These are phyloP conservation scores for Enteromius thamalakanensis DNA, from an alignment of 2,797 vertebrate genomes.

Conservation along the genomic window DNA sequence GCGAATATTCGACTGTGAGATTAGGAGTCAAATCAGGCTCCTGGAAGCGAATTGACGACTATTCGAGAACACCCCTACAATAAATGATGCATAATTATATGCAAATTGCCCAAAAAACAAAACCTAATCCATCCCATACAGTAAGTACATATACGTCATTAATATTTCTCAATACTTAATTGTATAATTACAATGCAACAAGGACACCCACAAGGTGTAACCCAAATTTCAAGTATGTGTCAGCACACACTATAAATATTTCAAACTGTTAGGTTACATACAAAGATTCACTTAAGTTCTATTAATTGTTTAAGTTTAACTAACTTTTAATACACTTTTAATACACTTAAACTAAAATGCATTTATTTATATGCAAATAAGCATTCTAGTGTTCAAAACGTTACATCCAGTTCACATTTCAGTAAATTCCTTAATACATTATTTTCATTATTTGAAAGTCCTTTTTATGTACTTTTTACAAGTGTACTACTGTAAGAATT, in stretches of 20 bases:
- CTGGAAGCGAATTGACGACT: too few relatives aligned
- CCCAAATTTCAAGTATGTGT: not conserved
- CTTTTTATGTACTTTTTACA: not conserved
- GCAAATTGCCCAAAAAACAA: too few relatives aligned
- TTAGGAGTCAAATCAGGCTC: too few relatives aligned
- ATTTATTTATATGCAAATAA: not conserved
- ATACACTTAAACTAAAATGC: not conserved
- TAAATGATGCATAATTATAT: not conserved
- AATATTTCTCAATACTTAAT: not conserved
- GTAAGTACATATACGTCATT: not conserved
- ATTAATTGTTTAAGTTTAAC: not conserved
- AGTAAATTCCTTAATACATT: too few relatives aligned
- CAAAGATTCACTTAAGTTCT: too few relatives aligned
- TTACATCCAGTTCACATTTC: not conserved
- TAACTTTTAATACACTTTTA: not conserved
- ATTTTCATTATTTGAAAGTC: not conserved
- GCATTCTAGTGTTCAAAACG: not conserved
- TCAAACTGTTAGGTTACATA: not conserved
- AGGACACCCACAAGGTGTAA: not conserved
- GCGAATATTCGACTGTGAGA: too few relatives aligned
- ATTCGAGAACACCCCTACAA: not conserved
- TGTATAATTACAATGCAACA: not conserved
- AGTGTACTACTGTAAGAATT: not conserved
- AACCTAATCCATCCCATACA: not conserved
- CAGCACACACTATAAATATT: not conserved